These are phyloP conservation scores for Archocentrus centrarchus DNA, from an alignment of 2,113 vertebrate genomes.

Conservation along the genomic window DNA sequence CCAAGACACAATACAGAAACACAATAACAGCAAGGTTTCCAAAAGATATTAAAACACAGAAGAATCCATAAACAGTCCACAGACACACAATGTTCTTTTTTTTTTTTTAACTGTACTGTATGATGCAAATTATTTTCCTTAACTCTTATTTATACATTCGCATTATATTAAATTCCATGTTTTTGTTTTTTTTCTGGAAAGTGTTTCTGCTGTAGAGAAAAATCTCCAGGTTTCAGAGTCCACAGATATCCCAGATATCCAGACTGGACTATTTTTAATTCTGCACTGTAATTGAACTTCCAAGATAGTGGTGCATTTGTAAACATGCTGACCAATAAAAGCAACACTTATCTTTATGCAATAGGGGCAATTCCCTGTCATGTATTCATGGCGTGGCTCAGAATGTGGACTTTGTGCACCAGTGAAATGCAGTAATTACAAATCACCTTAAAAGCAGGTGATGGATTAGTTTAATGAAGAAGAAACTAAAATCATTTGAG, in stretches of 20 bases:
- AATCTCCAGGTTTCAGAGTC: not conserved
- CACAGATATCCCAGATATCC: fast-evolving
- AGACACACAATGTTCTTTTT: too few relatives aligned
- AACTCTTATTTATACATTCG: too few relatives aligned
- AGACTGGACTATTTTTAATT: not conserved
- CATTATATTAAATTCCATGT: too few relatives aligned
- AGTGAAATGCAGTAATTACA: not conserved
- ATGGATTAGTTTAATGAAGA: not conserved
- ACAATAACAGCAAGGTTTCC: not conserved
- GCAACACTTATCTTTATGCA: not conserved
- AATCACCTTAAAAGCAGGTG: not conserved
- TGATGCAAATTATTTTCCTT: too few relatives aligned
- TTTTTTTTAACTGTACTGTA: too few relatives aligned
- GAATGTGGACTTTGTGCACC: not conserved
- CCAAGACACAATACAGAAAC: not conserved
- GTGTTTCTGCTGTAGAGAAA: not conserved
- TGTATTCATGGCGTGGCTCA: not conserved
- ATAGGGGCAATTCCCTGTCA: not conserved
- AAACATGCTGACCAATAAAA: not conserved
- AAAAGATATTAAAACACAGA: not conserved
- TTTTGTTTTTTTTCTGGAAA: not conserved
- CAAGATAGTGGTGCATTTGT: not conserved
- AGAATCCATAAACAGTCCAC: not conserved
- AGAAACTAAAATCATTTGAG: not conserved
- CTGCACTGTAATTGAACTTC: not conserved